These are phyloP conservation scores for Danionella dracula DNA, from an alignment of 2,797 vertebrate species.

Conservation along the genomic window DNA sequence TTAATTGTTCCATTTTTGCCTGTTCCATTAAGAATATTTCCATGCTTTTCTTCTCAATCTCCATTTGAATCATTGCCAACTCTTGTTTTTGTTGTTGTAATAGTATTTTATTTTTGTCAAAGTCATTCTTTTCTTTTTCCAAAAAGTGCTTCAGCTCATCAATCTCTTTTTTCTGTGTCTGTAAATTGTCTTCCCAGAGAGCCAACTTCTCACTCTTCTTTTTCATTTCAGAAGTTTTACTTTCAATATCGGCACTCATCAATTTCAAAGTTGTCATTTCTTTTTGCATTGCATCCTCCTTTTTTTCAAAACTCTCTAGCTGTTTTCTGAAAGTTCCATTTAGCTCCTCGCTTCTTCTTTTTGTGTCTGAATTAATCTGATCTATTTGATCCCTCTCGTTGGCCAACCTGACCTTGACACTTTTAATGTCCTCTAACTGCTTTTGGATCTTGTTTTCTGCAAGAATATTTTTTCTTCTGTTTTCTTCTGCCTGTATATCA, in stretches of 20 bases:
- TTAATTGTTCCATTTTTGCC: constrained; percentile 1
- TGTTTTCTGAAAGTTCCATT: not conserved
- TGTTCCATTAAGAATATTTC: not conserved
- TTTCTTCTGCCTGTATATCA: not conserved
- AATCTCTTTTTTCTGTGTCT: not conserved
- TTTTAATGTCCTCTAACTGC: constrained; percentile 14
- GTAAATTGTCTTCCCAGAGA: constrained; percentile 20
- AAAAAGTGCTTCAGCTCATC: not conserved
- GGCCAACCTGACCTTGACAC: not conserved
- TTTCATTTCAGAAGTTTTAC: not conserved
- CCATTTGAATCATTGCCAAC: not conserved
- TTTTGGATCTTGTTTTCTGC: not conserved
- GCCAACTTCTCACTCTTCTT: not conserved
- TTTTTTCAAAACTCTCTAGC: constrained; percentile 5
- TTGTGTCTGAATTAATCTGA: constrained; percentile 7
- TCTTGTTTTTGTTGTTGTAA: constrained; percentile 21
- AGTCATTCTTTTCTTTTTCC: constrained; percentile 4
- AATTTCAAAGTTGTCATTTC: constrained; percentile 9
- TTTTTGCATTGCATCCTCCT: not conserved
- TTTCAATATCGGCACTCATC: constrained; percentile 3
- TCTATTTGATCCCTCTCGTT: constrained; percentile 5
- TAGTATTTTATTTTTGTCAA: not conserved
- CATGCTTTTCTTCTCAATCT: constrained; percentile 10
- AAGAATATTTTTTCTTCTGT: not conserved
- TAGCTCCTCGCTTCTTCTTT: not conserved